Evolutionary conservation across 2,888 invertebrate species (phyloP).

Genomic region (Listrodromus nycthemerus): DNA sequence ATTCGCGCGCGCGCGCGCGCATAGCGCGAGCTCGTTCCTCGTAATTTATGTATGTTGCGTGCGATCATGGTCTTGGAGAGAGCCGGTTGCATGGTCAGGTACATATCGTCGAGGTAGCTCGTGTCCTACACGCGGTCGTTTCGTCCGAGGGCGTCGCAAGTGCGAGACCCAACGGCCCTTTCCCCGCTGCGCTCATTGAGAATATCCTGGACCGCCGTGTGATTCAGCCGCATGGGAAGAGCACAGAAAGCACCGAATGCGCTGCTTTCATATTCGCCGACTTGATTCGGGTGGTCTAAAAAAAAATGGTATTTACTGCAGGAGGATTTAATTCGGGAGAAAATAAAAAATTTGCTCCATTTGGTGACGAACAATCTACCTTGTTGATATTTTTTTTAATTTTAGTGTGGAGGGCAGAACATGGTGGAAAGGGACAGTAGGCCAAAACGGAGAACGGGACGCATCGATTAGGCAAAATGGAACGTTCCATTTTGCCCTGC

Average conservation of each 20-base stretch:
- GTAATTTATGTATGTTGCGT: constrained; percentile 81
- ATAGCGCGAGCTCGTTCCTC: constrained; percentile 72
- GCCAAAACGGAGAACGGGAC: too few relatives aligned
- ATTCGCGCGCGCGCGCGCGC: constrained; percentile 68
- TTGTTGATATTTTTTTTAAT: too few relatives aligned
- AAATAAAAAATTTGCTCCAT: neutral
- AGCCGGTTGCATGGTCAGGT: constrained; percentile 79
- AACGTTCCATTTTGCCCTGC: too few relatives aligned
- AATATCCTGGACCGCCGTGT: neutral
- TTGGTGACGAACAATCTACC: neutral
- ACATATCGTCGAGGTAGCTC: constrained; percentile 70
- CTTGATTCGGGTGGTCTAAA: neutral
- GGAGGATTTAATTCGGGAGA: neutral
- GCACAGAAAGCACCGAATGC: neutral
- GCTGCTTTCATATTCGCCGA: neutral
- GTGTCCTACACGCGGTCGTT: constrained; percentile 36
- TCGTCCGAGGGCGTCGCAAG: constrained; percentile 63
- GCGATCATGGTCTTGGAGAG: constrained; percentile 77
- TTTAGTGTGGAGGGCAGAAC: too few relatives aligned
- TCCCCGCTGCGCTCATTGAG: neutral
- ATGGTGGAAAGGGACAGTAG: too few relatives aligned
- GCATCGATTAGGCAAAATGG: too few relatives aligned
- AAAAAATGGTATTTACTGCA: too few relatives aligned
- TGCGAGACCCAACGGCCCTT: constrained; percentile 13
- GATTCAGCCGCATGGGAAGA: neutral